Evolutionary conservation across 2,888 invertebrate genomes (phyloP).

Genomic region (Synergus gifuensis): DNA sequence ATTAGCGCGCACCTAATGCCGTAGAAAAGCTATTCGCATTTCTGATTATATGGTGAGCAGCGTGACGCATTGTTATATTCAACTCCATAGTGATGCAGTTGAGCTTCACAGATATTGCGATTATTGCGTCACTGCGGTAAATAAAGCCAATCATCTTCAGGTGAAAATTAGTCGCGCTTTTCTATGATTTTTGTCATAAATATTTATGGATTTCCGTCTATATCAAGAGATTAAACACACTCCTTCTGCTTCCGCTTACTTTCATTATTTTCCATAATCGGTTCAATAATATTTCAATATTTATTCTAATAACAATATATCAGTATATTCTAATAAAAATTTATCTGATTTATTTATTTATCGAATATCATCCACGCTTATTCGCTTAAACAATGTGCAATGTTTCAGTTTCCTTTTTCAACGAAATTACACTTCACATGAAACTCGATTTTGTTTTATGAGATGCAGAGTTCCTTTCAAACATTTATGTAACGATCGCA

Average conservation of each 20-base stretch:
- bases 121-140: slow-evolving; percentile 19
- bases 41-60: slow-evolving; percentile 34
- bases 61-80: slow-evolving; percentile 13
- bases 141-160: slow-evolving; percentile 16
- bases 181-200: neutral
- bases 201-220: neutral
- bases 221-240: neutral
- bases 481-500: neutral
- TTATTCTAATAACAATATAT: no score
- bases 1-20: slow-evolving; percentile 7
- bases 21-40: slow-evolving; percentile 34
- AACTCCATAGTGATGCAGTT: slow-evolving; percentile 15
- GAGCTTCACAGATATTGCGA: slow-evolving; percentile 17
- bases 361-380: neutral
- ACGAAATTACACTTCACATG: neutral
- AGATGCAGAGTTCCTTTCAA: neutral
- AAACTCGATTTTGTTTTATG: neutral
- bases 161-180: slow-evolving; percentile 12
- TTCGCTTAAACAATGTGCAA: neutral
- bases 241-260: neutral
- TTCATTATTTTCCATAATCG: neutral
- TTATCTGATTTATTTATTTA: neutral
- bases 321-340: no score
- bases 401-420: neutral
- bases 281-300: no score